Evolutionary conservation across 1,140 invertebrate species (phyloP).

Genomic region (Plodia interpunctella): DNA sequence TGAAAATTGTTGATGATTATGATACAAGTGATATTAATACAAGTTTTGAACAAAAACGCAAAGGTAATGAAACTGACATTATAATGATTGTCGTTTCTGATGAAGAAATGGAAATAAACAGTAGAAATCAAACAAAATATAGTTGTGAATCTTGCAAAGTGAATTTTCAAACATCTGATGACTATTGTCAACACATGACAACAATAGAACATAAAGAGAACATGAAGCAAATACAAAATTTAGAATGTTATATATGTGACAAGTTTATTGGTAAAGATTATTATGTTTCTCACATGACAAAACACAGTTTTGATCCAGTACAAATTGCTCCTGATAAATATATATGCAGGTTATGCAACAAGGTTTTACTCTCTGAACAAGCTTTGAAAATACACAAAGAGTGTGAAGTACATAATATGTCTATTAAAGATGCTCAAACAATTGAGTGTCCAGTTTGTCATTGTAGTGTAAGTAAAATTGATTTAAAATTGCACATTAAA

Average conservation of each 20-base stretch:
- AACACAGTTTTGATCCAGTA: not conserved
- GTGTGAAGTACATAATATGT: conserved; percentile 15
- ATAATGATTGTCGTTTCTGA: not conserved
- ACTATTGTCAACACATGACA: not conserved
- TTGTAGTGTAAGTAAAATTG: conserved; percentile 21
- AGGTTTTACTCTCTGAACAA: conserved; percentile 4
- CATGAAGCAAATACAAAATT: not conserved
- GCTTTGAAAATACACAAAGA: conserved; percentile 22
- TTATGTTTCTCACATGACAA: not conserved
- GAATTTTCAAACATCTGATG: conserved; percentile 3
- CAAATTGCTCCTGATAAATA: not conserved
- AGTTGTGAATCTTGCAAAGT: conserved; percentile 3
- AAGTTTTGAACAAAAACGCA: not conserved
- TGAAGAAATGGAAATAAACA: not conserved
- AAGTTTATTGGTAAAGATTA: not conserved
- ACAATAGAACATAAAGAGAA: not conserved
- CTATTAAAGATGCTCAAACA: conserved; percentile 14
- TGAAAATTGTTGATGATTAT: not conserved
- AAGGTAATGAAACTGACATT: not conserved
- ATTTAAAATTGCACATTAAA: conserved; percentile 27
- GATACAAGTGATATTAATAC: not conserved
- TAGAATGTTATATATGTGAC: not conserved
- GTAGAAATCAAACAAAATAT: not conserved
- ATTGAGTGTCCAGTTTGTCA: conserved; percentile 25
- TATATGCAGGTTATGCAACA: conserved; percentile 11